These are phyloP conservation scores for Parthenolecanium corni DNA, from an alignment of 2,888 invertebrate species.

Conservation along the genomic window DNA sequence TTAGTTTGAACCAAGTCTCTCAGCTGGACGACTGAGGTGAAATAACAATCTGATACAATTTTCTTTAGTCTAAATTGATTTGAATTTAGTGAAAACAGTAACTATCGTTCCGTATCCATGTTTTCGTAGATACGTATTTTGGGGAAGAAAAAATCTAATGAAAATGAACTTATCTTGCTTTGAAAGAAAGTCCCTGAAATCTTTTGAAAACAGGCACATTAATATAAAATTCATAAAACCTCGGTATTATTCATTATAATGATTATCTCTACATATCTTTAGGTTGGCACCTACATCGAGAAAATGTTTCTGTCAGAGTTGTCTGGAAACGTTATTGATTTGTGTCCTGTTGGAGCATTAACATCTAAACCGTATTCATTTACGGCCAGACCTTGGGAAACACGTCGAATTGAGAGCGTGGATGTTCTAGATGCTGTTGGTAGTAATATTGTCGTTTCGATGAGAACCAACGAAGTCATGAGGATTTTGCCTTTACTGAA, in stretches of 20 bases:
- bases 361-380: constrained; percentile 96
- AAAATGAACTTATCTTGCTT: background rate
- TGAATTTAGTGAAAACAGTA: no score
- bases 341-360: constrained; percentile 96
- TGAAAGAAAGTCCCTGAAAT: background rate
- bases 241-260: background rate
- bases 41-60: no score
- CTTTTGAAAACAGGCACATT: no score
- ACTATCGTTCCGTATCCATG: no score
- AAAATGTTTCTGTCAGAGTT: constrained; percentile 94
- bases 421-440: constrained; percentile 96
- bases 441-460: constrained; percentile 91
- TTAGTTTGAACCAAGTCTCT: no score
- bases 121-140: no score
- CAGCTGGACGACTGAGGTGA: no score
- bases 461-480: constrained; percentile 90
- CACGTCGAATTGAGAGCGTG: constrained; percentile 83
- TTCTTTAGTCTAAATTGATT: no score
- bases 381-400: constrained; percentile 97
- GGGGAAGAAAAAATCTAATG: no score
- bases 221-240: background rate
- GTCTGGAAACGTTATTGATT: constrained; percentile 95
- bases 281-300: constrained; percentile 95
- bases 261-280: constrained; percentile 26
- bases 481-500: constrained; percentile 88